These are phyloP conservation scores for Girardia tigrina DNA, from an alignment of 2,888 invertebrate genomes.

Conservation along the genomic window DNA sequence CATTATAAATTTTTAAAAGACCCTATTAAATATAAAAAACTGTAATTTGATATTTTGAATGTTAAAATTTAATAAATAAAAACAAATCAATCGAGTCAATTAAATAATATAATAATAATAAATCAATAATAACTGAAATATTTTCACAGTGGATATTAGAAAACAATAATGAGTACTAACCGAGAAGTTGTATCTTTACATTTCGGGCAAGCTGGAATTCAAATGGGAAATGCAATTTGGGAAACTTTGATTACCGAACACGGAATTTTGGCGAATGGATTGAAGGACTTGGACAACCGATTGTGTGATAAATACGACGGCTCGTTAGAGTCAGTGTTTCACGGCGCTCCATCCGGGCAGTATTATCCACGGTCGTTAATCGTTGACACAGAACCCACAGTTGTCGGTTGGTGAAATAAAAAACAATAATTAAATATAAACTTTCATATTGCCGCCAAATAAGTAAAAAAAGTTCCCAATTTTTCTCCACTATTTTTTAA, in stretches of 20 bases:
- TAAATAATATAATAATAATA: not conserved
- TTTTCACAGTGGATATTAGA: no score
- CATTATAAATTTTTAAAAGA: no score
- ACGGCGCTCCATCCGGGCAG: not conserved
- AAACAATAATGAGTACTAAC: not conserved
- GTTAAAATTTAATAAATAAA: not conserved
- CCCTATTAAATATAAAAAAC: no score
- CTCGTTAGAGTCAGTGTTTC: not conserved
- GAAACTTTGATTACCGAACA: not conserved
- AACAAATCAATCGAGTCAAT: not conserved
- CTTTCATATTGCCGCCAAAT: no score
- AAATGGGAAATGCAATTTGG: constrained; percentile 18
- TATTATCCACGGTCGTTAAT: constrained; percentile 1
- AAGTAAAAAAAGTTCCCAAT: no score
- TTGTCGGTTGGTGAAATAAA: not conserved
- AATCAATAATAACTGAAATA: no score
- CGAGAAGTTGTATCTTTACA: not conserved
- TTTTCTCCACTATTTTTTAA: no score
- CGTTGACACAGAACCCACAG: not conserved
- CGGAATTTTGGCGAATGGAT: not conserved
- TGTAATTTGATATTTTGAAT: no score
- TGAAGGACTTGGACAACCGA: not conserved
- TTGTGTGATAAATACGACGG: not conserved
- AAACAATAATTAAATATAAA: no score
- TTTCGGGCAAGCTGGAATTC: constrained; percentile 8